These are phyloP conservation scores for Ctenochaetus hawaiiensis DNA, from an alignment of 2,797 vertebrate species.

Conservation along the genomic window DNA sequence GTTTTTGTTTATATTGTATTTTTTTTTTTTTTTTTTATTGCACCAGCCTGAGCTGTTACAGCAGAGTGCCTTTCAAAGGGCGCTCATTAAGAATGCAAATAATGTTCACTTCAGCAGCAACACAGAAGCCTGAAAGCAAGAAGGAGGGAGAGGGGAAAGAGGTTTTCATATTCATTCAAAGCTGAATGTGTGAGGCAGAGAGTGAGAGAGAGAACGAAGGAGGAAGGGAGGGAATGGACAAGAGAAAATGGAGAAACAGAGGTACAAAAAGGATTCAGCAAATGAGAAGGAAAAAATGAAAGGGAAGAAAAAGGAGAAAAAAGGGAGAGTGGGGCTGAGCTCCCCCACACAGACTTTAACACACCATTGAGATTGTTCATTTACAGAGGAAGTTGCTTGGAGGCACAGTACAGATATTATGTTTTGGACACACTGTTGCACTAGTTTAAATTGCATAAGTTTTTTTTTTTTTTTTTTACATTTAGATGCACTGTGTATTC, in stretches of 20 bases:
- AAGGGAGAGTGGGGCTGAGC: not conserved
- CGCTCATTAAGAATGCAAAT: constrained; percentile 70
- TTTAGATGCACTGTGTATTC: constrained; percentile 34
- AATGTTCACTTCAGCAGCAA: constrained; percentile 52
- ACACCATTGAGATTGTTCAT: constrained; percentile 45
- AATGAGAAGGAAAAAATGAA: not conserved
- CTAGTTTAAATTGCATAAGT: constrained; percentile 35
- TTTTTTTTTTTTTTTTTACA: constrained; percentile 26
- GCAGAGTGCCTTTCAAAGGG: constrained; percentile 50
- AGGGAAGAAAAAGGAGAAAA: not conserved
- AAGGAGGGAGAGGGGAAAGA: not conserved
- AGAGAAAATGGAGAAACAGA: constrained; percentile 19
- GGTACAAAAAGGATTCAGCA: not conserved
- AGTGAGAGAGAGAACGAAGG: not conserved
- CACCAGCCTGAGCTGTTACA: constrained; percentile 30
- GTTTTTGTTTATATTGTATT: constrained; percentile 40
- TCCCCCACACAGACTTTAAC: constrained; percentile 24
- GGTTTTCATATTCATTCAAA: constrained; percentile 31
- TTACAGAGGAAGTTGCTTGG: constrained; percentile 33
- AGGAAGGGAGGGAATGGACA: not conserved
- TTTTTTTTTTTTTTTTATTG: constrained; percentile 31
- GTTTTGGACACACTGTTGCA: constrained; percentile 29
- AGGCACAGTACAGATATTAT: constrained; percentile 48
- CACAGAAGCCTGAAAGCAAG: constrained; percentile 31
- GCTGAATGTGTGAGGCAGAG: constrained; percentile 10